Conservation (phyloP, 2,797 vertebrate genomes). For the Melanogrammus aeglefinus region DNA sequence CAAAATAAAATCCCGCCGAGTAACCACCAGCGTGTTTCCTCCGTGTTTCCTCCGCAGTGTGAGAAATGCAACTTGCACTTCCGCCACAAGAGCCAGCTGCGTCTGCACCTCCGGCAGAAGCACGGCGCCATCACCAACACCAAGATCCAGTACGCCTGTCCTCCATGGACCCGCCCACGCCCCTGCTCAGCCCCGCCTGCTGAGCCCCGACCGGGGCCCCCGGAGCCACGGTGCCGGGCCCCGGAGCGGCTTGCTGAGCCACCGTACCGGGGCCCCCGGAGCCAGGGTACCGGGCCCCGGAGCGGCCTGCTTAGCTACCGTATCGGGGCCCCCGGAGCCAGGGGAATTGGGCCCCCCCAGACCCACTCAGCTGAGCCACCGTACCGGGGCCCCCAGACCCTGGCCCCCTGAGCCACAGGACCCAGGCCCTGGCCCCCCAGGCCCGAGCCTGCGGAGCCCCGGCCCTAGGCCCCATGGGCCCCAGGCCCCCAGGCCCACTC, state of each 20-base stretch:
- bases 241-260: neutral
- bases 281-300: too few species aligned
- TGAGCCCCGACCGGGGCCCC: slow-evolving; percentile 61
- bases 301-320: neutral
- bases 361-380: too few species aligned
- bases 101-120: slow-evolving; percentile 96
- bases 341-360: too few species aligned
- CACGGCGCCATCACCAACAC: slow-evolving; percentile 99
- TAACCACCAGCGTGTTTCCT: neutral
- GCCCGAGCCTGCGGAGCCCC: too few species aligned
- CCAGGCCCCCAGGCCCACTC: too few species aligned
- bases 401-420: too few species aligned
- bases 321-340: too few species aligned
- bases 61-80: slow-evolving; percentile 99
- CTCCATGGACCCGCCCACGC: slow-evolving; percentile 78
- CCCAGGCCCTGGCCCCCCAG: too few species aligned
- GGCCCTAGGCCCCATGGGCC: too few species aligned
- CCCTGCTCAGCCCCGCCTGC: slow-evolving; percentile 85
- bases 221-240: too few species aligned
- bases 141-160: slow-evolving; percentile 97
- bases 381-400: too few species aligned
- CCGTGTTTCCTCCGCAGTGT: slow-evolving; percentile 73
- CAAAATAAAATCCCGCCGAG: neutral
- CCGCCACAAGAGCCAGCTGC: slow-evolving; percentile 98
- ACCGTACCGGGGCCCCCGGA: too few species aligned